These are phyloP conservation scores for Yponomeuta malinellus DNA, from an alignment of 2,888 invertebrate genomes.

Conservation along the genomic window DNA sequence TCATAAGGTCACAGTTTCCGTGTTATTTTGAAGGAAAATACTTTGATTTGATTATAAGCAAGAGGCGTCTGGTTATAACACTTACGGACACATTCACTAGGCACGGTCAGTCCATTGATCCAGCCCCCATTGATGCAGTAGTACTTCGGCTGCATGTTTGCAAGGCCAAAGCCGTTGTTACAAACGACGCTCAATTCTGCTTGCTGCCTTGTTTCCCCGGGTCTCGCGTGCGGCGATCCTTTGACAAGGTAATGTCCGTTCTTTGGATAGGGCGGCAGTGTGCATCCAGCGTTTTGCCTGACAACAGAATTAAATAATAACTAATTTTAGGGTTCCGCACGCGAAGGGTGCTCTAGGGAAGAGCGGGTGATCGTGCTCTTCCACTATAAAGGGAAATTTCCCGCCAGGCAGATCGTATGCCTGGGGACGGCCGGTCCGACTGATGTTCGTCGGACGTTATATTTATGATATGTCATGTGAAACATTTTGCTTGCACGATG, in stretches of 20 bases:
- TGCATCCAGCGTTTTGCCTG: conserved; percentile 30
- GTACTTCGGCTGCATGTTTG: conserved; percentile 23
- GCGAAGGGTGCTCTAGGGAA: too few species aligned
- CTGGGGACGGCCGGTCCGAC: too few species aligned
- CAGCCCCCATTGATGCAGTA: conserved; percentile 43
- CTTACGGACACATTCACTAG: conserved; percentile 38
- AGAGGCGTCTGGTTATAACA: conserved; percentile 17
- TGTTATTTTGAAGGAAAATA: too few species aligned
- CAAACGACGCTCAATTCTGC: conserved; percentile 42
- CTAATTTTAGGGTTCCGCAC: too few species aligned
- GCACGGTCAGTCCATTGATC: conserved; percentile 26
- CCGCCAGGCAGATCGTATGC: too few species aligned
- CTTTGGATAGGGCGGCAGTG: conserved; percentile 39
- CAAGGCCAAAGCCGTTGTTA: conserved; percentile 36
- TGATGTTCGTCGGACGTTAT: too few species aligned
- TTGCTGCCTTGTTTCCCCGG: conserved; percentile 34
- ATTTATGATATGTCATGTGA: too few species aligned
- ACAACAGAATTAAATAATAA: conserved; percentile 19
- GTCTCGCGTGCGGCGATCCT: conserved; percentile 32
- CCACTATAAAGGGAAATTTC: too few species aligned
- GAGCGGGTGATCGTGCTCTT: too few species aligned
- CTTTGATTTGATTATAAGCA: too few species aligned
- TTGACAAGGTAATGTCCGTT: conserved; percentile 40
- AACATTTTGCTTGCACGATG: too few species aligned
- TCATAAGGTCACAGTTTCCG: too few species aligned